phyloP scores from a whole-genome alignment of 2,113 vertebrate genomes.

The Alligator sinensis region DNA sequence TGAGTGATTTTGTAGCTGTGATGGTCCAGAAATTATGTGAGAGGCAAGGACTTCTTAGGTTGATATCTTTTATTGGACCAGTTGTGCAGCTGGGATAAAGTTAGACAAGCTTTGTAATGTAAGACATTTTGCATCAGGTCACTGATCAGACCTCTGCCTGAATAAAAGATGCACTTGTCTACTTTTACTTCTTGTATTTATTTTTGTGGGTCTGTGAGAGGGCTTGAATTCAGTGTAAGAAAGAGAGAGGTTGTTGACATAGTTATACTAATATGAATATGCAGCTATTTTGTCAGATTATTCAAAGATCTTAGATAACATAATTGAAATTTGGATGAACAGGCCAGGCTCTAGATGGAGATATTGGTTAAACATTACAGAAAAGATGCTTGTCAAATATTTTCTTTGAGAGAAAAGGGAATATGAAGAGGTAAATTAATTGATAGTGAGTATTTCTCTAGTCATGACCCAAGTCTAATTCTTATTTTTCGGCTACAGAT shows the following conservation, averaged over 20 bases:
- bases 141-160: too few species aligned
- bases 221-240: neutral
- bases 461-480: neutral
- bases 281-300: neutral
- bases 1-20: neutral
- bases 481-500: neutral
- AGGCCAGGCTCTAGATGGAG: neutral
- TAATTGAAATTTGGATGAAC: neutral
- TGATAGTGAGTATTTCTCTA: conserved; percentile 1
- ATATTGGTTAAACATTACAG: neutral
- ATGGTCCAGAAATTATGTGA: neutral
- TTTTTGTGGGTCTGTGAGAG: neutral
- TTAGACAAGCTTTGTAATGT: too few species aligned
- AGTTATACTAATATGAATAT: neutral
- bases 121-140: too few species aligned
- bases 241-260: neutral
- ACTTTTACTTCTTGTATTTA: neutral
- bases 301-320: neutral
- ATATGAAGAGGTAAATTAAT: neutral
- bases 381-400: neutral
- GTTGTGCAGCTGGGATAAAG: too few species aligned
- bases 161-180: neutral
- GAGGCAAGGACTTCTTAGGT: too few species aligned
- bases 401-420: neutral
- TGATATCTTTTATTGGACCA: too few species aligned